These are phyloP conservation scores for Danio kyathit DNA, from an alignment of 2,797 vertebrate genomes.

Conservation along the genomic window DNA sequence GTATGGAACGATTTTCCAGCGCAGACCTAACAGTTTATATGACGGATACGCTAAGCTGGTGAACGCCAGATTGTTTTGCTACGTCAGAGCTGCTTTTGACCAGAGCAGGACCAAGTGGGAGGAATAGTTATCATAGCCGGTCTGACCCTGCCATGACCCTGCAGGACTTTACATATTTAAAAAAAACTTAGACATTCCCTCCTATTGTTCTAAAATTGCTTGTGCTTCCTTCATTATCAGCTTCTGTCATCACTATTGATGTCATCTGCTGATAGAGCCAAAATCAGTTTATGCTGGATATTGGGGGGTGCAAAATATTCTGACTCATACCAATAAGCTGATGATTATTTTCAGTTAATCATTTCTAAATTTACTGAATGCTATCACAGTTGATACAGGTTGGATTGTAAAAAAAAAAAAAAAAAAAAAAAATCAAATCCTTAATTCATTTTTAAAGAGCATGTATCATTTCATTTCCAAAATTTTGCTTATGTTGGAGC, in stretches of 20 bases:
- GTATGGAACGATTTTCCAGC: constrained; percentile 40
- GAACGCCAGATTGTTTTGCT: constrained; percentile 23
- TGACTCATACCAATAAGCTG: neutral
- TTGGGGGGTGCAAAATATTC: neutral
- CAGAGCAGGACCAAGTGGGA: neutral
- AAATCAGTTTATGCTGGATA: neutral
- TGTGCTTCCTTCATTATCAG: neutral
- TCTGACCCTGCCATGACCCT: constrained; percentile 5
- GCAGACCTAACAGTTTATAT: constrained; percentile 59
- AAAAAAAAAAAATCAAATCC: neutral
- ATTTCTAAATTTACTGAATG: neutral
- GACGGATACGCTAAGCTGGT: constrained; percentile 21
- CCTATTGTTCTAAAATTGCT: neutral
- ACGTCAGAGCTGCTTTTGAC: constrained; percentile 6
- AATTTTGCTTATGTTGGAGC: too few species aligned
- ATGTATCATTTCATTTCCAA: neutral
- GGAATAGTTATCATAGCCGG: constrained; percentile 19
- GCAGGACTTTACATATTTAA: neutral
- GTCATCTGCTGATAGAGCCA: neutral
- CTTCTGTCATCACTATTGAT: neutral
- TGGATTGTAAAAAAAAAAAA: too few species aligned
- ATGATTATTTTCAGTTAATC: neutral
- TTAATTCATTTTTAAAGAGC: neutral
- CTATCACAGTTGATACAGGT: neutral
- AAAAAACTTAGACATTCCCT: neutral